phyloP scores from a whole-genome alignment of 2,113 vertebrate genomes.

The Suricata suricatta region DNA sequence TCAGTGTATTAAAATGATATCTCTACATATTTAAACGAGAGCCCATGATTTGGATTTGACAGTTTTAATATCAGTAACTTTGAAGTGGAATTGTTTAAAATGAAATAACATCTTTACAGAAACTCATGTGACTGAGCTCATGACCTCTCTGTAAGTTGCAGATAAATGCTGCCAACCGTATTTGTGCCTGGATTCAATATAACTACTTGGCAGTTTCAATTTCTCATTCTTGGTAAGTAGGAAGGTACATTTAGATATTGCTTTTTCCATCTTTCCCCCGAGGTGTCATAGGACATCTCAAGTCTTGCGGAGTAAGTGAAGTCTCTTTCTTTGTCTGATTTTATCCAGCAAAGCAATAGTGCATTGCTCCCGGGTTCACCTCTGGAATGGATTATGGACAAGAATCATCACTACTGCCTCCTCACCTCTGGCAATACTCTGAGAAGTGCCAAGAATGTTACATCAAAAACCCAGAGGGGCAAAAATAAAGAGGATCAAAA shows the following conservation, averaged over 20 bases:
- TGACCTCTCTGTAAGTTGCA: background rate
- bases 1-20: background rate
- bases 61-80: constrained; percentile 7
- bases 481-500: background rate
- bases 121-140: background rate
- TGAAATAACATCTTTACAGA: constrained; percentile 5
- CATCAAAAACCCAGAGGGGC: background rate
- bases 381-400: background rate
- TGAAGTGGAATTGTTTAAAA: constrained; percentile 34
- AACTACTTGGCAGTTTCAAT: background rate
- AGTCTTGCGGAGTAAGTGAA: constrained; percentile 19
- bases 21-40: background rate
- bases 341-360: background rate
- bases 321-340: constrained; percentile 40
- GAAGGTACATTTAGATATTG: background rate
- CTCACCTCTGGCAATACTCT: background rate
- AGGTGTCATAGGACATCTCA: background rate
- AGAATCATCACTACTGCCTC: rapidly evolving
- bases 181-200: background rate
- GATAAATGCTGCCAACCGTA: background rate
- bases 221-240: background rate
- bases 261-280: background rate
- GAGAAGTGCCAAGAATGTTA: background rate
- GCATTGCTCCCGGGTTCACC: background rate
- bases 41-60: background rate